These are phyloP conservation scores for Pavo muticus DNA, from an alignment of 2,113 vertebrate species.

Conservation along the genomic window DNA sequence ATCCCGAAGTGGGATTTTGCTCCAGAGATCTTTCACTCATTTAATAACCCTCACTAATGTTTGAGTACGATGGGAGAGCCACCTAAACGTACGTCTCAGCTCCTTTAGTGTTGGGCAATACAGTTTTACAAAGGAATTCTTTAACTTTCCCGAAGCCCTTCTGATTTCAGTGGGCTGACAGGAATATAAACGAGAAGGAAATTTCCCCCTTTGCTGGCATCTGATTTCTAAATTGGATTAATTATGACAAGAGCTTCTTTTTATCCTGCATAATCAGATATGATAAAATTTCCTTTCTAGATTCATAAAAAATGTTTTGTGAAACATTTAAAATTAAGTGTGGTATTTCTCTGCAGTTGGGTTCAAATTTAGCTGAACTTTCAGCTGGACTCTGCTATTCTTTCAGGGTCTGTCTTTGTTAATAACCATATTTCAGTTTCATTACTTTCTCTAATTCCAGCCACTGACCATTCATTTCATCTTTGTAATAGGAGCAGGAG, in stretches of 20 bases:
- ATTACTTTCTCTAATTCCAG: conserved; percentile 27
- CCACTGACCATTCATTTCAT: not conserved
- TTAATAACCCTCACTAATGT: not conserved
- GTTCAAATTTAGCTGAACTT: conserved; percentile 3
- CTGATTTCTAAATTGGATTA: conserved; percentile 25
- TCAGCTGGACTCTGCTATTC: not conserved
- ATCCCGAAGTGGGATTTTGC: not conserved
- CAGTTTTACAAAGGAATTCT: conserved; percentile 24
- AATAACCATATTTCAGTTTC: not conserved
- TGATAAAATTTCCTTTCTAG: not conserved
- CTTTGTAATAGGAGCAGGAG: not conserved
- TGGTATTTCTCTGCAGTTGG: not conserved
- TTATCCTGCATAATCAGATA: not conserved
- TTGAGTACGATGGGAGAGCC: not conserved
- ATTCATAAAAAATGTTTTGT: not conserved
- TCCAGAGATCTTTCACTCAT: not conserved
- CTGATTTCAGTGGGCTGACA: not conserved
- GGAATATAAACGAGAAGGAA: conserved; percentile 34
- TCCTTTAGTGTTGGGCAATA: not conserved
- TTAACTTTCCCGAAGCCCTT: conserved; percentile 17
- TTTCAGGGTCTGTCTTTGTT: not conserved
- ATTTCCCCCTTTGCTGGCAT: conserved; percentile 25
- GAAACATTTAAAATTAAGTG: not conserved
- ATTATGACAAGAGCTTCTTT: not conserved
- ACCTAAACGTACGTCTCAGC: not conserved